phyloP scores from a whole-genome alignment of 1,140 invertebrate genomes.

The Lutraria rhynchaena region DNA sequence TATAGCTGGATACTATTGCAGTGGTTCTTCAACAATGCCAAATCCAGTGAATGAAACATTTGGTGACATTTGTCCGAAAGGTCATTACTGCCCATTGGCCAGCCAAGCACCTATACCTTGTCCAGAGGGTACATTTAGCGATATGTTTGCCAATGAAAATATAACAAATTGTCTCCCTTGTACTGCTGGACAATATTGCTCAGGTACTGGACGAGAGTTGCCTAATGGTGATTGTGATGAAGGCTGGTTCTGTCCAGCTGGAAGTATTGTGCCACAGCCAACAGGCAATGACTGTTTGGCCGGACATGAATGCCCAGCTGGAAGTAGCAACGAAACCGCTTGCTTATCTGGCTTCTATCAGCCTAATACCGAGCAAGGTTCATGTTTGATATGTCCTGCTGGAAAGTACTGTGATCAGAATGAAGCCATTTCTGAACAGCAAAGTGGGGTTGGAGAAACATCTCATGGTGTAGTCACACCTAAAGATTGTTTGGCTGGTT shows the following conservation, averaged over 20 bases:
- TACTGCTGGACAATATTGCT: constrained; percentile 79
- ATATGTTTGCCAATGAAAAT: constrained; percentile 74
- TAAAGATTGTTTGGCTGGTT: constrained; percentile 78
- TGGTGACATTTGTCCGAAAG: constrained; percentile 79
- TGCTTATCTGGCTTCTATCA: constrained; percentile 78
- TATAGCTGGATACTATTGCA: constrained; percentile 77
- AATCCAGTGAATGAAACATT: constrained; percentile 78
- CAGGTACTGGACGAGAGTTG: constrained; percentile 71
- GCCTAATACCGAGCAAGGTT: constrained; percentile 71
- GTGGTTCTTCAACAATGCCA: constrained; percentile 69
- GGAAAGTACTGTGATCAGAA: constrained; percentile 79
- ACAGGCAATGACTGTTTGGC: constrained; percentile 77
- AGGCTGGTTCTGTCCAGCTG: constrained; percentile 79
- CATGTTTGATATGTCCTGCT: constrained; percentile 74
- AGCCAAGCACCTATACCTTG: constrained; percentile 73
- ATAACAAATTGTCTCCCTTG: constrained; percentile 77
- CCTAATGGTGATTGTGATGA: constrained; percentile 76
- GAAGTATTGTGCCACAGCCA: constrained; percentile 77
- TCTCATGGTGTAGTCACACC: constrained; percentile 80
- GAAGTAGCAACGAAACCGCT: constrained; percentile 74
- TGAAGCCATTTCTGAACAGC: constrained; percentile 78
- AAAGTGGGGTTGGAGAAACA: constrained; percentile 75
- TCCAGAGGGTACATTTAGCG: constrained; percentile 71
- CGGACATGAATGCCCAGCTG: constrained; percentile 77
- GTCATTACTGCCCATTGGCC: constrained; percentile 77